Evolutionary conservation across 2,888 invertebrate genomes (phyloP).

Genomic region (Agrotis exclamationis): DNA sequence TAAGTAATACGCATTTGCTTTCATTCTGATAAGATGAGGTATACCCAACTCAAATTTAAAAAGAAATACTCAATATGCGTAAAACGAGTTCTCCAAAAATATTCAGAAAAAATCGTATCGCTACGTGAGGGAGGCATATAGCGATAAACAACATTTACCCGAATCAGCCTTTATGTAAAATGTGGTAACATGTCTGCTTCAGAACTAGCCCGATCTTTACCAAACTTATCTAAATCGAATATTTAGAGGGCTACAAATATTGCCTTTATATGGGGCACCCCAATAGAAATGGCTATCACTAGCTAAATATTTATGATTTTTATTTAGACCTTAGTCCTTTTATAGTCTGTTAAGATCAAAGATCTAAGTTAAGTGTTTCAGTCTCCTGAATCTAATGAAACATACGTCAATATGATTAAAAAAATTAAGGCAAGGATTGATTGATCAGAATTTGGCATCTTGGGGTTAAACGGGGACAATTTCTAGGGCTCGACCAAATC

Average conservation of each 20-base stretch:
- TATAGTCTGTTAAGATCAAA: neutral
- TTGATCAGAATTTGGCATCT: constrained; percentile 10
- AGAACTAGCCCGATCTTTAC: constrained; percentile 21
- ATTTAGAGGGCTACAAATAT: constrained; percentile 10
- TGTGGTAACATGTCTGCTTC: constrained; percentile 8
- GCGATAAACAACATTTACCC: constrained; percentile 40
- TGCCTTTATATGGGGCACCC: constrained; percentile 4
- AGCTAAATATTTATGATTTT: constrained; percentile 6
- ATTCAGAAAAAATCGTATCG: constrained; percentile 2
- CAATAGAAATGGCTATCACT: neutral
- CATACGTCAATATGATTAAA: too few relatives aligned
- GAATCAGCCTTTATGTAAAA: constrained; percentile 33
- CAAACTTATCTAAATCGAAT: constrained; percentile 16
- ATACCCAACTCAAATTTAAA: too few relatives aligned
- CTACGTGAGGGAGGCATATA: constrained; percentile 5
- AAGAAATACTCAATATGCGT: constrained; percentile 4
- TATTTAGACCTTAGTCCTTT: neutral
- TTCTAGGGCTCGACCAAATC: constrained; percentile 28
- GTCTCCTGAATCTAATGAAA: too few relatives aligned
- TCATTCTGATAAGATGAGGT: neutral
- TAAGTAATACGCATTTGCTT: neutral
- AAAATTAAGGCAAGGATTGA: too few relatives aligned
- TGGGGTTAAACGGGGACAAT: constrained; percentile 34
- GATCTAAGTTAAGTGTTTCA: too few relatives aligned
- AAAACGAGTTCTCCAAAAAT: constrained; percentile 12